A percentile compares a stretch with the other conserved stretches of the same genome.
Conservation (phyloP, 2,113 vertebrate species). For the Sapayoa aenigma region DNA sequence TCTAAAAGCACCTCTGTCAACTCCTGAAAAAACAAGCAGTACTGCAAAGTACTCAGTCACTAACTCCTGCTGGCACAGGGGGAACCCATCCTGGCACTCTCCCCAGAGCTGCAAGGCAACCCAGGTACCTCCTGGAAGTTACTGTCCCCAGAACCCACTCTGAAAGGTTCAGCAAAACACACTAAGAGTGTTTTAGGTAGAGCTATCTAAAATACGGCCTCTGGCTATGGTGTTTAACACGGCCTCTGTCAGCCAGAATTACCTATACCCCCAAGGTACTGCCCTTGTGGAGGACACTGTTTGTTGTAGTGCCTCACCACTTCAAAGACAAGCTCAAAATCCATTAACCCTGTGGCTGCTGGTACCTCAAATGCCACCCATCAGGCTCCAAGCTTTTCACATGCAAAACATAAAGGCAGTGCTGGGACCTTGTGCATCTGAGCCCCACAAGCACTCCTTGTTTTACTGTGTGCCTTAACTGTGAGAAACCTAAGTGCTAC, state of each 20-base stretch:
- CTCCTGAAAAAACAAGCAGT: background rate
- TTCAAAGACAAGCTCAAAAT: background rate
- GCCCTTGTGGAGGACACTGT: background rate
- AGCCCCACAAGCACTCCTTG: background rate
- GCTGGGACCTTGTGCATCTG: background rate
- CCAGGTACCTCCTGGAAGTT: background rate
- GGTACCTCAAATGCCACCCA: background rate
- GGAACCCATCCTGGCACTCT: background rate
- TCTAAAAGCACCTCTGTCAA: background rate
- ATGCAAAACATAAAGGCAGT: background rate
- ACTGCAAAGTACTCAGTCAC: rapidly evolving
- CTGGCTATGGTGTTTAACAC: background rate
- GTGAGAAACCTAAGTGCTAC: background rate
- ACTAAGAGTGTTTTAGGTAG: background rate
- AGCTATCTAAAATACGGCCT: background rate
- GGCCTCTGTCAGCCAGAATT: background rate
- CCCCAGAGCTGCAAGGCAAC: background rate
- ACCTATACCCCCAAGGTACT: background rate
- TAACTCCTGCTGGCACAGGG: background rate
- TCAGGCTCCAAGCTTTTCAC: background rate
- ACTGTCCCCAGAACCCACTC: background rate
- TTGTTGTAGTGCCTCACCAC: background rate
- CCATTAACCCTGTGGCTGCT: background rate
- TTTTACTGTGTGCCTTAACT: background rate
- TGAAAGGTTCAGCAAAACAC: background rate